Evolutionary conservation across 2,888 invertebrate genomes (phyloP).

Genomic region (Podotricha telesiphe): DNA sequence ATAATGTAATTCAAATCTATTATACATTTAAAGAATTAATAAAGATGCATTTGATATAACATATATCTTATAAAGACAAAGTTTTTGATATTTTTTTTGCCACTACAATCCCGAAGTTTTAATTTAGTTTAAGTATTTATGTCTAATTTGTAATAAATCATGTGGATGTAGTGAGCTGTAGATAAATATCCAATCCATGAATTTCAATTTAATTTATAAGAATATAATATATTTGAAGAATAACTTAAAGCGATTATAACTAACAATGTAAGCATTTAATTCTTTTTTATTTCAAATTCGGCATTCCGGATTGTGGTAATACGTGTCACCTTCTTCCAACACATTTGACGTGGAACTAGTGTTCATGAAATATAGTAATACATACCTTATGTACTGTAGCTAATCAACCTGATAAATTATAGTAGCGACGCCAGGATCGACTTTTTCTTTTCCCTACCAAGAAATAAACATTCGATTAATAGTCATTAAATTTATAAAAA

Average conservation of each 20-base stretch:
- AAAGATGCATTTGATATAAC: no score
- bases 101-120: background rate
- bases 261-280: conserved; percentile 20
- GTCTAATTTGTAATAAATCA: background rate
- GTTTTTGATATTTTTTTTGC: background rate
- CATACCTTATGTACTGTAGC: conserved; percentile 81
- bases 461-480: conserved; percentile 55
- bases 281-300: conserved; percentile 47
- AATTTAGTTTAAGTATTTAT: background rate
- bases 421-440: conserved; percentile 76
- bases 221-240: background rate
- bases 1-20: background rate
- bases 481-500: conserved; percentile 50
- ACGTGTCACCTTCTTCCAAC: conserved; percentile 82
- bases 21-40: no score
- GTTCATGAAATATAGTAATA: conserved; percentile 63
- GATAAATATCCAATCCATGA: background rate
- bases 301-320: conserved; percentile 73
- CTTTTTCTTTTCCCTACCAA: conserved; percentile 68
- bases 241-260: background rate
- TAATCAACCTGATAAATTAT: conserved; percentile 74
- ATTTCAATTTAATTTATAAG: background rate
- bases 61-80: no score
- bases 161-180: background rate
- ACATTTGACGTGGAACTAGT: conserved; percentile 82